Base-by-base conservation (phyloP, 1,140 invertebrate genomes). In the Cotesia glomerata region DNA sequence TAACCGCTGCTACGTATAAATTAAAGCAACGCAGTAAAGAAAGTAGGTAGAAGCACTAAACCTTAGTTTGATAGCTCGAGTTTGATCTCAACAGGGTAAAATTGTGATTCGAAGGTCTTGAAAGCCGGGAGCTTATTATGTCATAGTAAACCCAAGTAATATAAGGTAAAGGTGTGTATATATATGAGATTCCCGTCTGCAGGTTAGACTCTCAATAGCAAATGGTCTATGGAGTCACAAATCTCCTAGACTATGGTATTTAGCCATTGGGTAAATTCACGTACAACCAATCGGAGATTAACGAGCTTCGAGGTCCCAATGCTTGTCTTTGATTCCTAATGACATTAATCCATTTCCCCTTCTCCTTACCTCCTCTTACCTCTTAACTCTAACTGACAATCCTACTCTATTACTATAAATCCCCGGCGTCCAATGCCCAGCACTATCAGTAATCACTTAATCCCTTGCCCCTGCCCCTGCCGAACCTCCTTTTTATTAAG, bases 241-340 rank as follows among this genome's bases (percentile, higher is more conserved):
- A 62, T 26, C 32, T 62, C 32, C 35, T 13, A 34, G 35, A 58
- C 56, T 16, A 58, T 58, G n/a, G 59, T 26, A 34, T 35, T n/a
- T 62, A 39, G 32, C 32, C 13, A 1, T 8, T 13, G 14, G 59
- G 32, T 34, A 39, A 62, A 62, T 62, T 62, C 59, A 62, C 32
- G 26, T 39, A 18, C 14, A 62, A 13, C 59, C 59, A 34, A 62
- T 62, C 32, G 59, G 7, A 39, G 59, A 62, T 39, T 62, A 39
- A 62, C 59, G 59, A 62, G 59, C 8, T 62, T 16, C 8, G 59
- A 39, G 13, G 39, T 45, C 11, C 39, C 26, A 62, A 18, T 58
- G 8, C 18, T 58, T 26, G 18, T 58, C 16, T 62, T 62, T 62
- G 59, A 62, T 39, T 62, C 59, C 59, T 62, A 39, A 62, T 39